Percentiles rank a stretch among this genome's conserved stretches.
These are phyloP conservation scores for Brenthis daphne DNA, from an alignment of 2,888 invertebrate species.

Conservation along the genomic window DNA sequence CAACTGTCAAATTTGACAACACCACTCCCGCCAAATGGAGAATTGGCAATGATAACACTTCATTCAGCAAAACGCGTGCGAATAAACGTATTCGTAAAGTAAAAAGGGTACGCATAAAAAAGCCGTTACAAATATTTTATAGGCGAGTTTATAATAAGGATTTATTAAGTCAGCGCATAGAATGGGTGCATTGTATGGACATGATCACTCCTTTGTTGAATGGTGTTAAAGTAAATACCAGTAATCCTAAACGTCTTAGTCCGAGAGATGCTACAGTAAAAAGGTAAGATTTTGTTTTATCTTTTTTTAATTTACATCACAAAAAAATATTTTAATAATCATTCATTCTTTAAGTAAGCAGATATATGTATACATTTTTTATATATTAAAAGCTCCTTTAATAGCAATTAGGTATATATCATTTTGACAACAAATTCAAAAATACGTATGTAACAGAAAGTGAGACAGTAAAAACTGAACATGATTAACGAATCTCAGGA, in stretches of 20 bases:
- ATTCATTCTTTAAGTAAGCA: too few relatives aligned
- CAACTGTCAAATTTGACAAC: conserved; percentile 27
- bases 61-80: conserved; percentile 9
- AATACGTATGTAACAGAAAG: too few relatives aligned
- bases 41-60: background rate
- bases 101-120: conserved; percentile 27
- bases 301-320: background rate
- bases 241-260: conserved; percentile 21
- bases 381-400: too few relatives aligned
- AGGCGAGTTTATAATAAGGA: conserved; percentile 38
- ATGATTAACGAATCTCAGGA: too few relatives aligned
- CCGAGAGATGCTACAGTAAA: conserved; percentile 38
- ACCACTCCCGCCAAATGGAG: background rate
- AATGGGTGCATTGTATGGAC: conserved; percentile 52
- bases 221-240: conserved; percentile 45
- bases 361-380: too few relatives aligned
- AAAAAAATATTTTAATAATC: too few relatives aligned
- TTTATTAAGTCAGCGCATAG: conserved; percentile 28
- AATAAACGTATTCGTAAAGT: conserved; percentile 18
- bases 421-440: too few relatives aligned
- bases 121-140: conserved; percentile 44
- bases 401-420: too few relatives aligned
- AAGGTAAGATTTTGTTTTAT: conserved; percentile 43
- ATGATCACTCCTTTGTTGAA: conserved; percentile 51
- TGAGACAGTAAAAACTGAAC: too few relatives aligned